phyloP scores from a whole-genome alignment of 2,888 invertebrate genomes.

The Coelinius sp. region DNA sequence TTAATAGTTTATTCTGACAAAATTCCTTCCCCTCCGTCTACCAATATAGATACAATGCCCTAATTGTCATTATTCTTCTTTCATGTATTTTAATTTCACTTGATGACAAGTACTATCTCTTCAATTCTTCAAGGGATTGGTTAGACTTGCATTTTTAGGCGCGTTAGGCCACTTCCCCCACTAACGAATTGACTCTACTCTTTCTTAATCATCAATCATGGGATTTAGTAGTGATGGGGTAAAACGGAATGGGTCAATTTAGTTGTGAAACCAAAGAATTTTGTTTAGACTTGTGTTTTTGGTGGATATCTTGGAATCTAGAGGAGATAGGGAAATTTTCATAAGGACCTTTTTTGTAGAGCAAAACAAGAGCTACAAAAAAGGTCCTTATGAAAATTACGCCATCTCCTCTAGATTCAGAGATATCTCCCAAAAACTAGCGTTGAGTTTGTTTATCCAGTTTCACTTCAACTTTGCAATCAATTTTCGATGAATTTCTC shows the following conservation, averaged over 20 bases:
- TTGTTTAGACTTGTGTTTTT: too few relatives aligned
- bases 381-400: too few relatives aligned
- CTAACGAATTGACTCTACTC: neutral
- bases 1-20: neutral
- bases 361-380: too few relatives aligned
- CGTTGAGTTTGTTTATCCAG: too few relatives aligned
- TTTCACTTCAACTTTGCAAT: too few relatives aligned
- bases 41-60: neutral
- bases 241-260: neutral
- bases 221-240: neutral
- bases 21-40: neutral
- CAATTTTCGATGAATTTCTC: neutral
- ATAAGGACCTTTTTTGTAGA: too few relatives aligned
- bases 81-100: neutral
- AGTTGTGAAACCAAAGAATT: too few relatives aligned
- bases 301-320: too few relatives aligned
- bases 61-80: neutral
- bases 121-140: conserved; percentile 54
- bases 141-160: conserved; percentile 54
- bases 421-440: too few relatives aligned
- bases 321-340: too few relatives aligned
- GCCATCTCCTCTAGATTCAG: too few relatives aligned
- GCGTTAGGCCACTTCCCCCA: neutral
- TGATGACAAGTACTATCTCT: conserved; percentile 18
- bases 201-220: neutral